Evolutionary conservation across 2,888 invertebrate genomes (phyloP), one percentile per base, ranked within the genome.

Genomic region (Pristionchus maxplancki): DNA sequence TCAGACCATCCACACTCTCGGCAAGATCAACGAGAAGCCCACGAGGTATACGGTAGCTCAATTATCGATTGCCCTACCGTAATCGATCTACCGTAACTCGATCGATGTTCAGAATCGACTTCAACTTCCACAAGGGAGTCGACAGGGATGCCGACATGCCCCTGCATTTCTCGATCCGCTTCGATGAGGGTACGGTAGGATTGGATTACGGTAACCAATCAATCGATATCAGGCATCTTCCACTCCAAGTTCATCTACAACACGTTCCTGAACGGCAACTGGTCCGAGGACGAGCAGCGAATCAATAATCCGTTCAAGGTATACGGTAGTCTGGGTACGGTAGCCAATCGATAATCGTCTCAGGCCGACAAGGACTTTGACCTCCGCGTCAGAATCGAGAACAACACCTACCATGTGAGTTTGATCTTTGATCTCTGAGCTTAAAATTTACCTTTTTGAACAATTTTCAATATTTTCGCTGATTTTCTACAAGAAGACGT

Each of bases 51-150:
- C 71, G 71, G 64, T 58, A 31, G 13, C 34, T 82, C 40, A 17
- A 50, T 53, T 84, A 28, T 24, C 40, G 20, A 85, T 28, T 64
- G 64, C 37, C 15, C 31, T 8, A 28, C 5, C 34, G 62, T 44
- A 17, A n/a, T n/a, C n/a, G n/a, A n/a, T n/a, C n/a, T n/a, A n/a
- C n/a, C n/a, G n/a, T n/a, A n/a, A n/a, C n/a, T n/a, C n/a, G n/a
- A n/a, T n/a, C n/a, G 34, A n/a, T 44, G 24, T 90, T 81, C 78
- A 93, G 94, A 89, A 91, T 94, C 78, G 93, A 94, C 90, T 93
- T 94, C 91, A 94, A 94, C 92, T 94, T 94, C 91, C 94, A 94
- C 91, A 94, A 93, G 88, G 94, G 94, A 87, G 90, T 90, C 37
- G 90, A 82, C 17, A 92, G 93, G 88, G 93, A 93, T 20, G 91